Evolutionary conservation across 1,140 invertebrate species (phyloP), one percentile per base, ranked within the genome.

Genomic region (Eulimnadia texana): DNA sequence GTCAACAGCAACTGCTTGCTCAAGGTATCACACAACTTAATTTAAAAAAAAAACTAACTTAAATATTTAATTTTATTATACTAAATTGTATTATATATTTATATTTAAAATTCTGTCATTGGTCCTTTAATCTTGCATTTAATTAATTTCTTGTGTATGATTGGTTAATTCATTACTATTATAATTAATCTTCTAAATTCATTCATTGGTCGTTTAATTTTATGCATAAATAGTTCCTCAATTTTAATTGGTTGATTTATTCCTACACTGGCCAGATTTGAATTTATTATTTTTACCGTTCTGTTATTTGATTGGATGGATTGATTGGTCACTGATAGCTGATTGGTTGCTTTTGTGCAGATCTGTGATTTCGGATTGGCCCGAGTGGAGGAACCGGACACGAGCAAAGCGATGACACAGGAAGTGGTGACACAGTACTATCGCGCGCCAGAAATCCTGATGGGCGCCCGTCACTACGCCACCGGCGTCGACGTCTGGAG

Each of bases 401-500:
- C 84, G 68, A 84, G 80, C 65, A 86, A 88, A 73, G 85, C 92
- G 71, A 98, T 99, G 94, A 99, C 96, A 28, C 95, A 98, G 76
- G 96, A 99, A 79, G 91, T 96, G 55, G 92, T 96, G 56, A 95
- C 94, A 58, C 95, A 98, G 76, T 99, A 99, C 79, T 99, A 99
- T 75, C 82, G 96, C 62, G 95, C 96, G 3, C 96, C 96, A 16
- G 96, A 99, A 79, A 88, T 99, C 66, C 78, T 99, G 23, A 94
- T 99, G 84, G 97, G 96, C 27, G 94, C 96, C 3, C 85, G 90
- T 67, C 95, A 99, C 74, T 99, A 99, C 75, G 93, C 93, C 23
- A 88, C 87, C 10, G 89, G 91, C 0, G 91, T 99, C 42, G 96
- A 99, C 72, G 90, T 98, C 16, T 99, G 95, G 96, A 93, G 91